Conservation (phyloP, 35 echinoderm and acorn worm genomes). For the Holothuria glaberrima region DNA sequence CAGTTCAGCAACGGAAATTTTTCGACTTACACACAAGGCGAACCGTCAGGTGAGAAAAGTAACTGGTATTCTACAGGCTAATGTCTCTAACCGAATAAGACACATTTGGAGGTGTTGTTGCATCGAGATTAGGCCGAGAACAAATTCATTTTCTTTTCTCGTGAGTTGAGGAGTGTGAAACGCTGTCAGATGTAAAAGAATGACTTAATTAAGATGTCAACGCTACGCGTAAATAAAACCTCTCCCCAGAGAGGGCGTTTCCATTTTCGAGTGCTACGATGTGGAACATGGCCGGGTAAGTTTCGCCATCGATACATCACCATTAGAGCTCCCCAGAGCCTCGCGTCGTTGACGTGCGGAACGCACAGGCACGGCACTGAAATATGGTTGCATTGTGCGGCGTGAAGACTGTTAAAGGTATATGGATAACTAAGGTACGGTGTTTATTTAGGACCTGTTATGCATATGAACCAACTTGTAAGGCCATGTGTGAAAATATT, state of each 20-base stretch:
- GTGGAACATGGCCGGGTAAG: conserved; percentile 51
- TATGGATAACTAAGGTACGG: no score
- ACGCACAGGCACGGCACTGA: no score
- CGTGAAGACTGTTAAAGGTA: no score
- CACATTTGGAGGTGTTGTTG: conserved; percentile 38
- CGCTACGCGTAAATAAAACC: conserved; percentile 2
- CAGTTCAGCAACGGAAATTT: no score
- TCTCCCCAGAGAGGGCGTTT: conserved; percentile 56
- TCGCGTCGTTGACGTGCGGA: no score
- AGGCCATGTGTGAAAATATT: no score
- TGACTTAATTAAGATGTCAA: conserved; percentile 66
- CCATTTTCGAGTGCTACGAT: conserved; percentile 56
- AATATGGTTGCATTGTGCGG: no score
- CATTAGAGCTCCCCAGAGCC: conserved; percentile 48
- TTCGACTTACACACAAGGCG: no score
- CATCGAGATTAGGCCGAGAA: conserved; percentile 10
- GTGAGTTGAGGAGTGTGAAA: conserved; percentile 30
- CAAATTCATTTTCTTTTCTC: conserved; percentile 41
- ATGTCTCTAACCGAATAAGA: background rate
- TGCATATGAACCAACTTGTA: no score
- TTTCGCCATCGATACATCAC: conserved; percentile 49
- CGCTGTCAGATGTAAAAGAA: conserved; percentile 49
- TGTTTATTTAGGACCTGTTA: no score
- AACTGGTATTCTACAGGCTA: no score
- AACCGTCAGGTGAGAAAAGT: no score